phyloP scores from a whole-genome alignment of 2,888 invertebrate genomes.

The Adelognathus sp. region DNA sequence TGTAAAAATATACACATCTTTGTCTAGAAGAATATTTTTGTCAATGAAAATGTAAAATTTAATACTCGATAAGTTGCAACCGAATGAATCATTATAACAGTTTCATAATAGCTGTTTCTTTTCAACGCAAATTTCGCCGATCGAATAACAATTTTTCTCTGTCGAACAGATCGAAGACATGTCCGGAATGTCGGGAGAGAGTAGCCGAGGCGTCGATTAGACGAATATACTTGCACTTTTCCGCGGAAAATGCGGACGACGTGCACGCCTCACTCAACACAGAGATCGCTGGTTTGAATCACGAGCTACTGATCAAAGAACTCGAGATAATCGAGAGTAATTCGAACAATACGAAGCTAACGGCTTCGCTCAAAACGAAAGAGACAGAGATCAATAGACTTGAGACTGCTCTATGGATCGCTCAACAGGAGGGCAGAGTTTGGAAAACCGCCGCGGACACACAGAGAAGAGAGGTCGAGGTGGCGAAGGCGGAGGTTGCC shows the following conservation, averaged over 20 bases:
- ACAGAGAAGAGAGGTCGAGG: conserved; percentile 17
- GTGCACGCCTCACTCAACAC: conserved; percentile 26
- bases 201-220: conserved; percentile 25
- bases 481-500: conserved; percentile 12
- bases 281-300: conserved; percentile 40
- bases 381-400: conserved; percentile 34
- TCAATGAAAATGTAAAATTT: too few species aligned
- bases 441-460: conserved; percentile 24
- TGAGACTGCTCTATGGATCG: conserved; percentile 14
- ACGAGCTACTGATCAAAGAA: conserved; percentile 48
- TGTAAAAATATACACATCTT: too few species aligned
- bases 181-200: conserved; percentile 50
- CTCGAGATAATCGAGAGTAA: conserved; percentile 48
- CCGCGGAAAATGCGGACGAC: conserved; percentile 10
- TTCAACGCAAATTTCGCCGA: not conserved
- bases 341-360: conserved; percentile 45
- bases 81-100: too few species aligned
- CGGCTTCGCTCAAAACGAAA: conserved; percentile 21
- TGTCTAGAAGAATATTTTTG: too few species aligned
- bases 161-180: conserved; percentile 43
- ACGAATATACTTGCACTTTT: conserved; percentile 44
- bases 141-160: not conserved
- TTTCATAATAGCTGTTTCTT: not conserved
- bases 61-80: too few species aligned
- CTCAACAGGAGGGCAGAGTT: conserved; percentile 6